A percentile compares a stretch with the other conserved stretches of the same genome.
Conservation (phyloP, 2,113 vertebrate genomes). For the Pantherophis guttatus region DNA sequence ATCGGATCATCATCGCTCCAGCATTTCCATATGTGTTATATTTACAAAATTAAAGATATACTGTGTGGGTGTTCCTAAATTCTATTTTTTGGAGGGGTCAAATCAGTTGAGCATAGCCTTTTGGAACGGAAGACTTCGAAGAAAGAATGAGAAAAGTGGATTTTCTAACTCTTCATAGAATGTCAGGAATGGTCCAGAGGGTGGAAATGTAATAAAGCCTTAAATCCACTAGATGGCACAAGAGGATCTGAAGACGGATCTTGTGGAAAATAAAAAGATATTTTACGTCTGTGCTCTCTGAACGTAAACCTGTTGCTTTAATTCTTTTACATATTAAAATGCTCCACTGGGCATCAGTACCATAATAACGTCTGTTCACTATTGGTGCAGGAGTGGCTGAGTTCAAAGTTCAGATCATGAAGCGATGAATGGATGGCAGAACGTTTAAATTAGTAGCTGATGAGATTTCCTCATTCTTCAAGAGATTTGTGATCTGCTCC, state of each 20-base stretch:
- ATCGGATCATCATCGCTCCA: neutral
- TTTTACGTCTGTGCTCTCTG: neutral
- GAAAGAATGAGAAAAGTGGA: neutral
- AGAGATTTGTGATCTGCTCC: neutral
- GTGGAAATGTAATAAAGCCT: neutral
- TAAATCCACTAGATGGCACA: neutral
- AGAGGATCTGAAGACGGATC: neutral
- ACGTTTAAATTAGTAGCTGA: neutral
- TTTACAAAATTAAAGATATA: neutral
- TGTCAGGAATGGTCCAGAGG: too few species aligned
- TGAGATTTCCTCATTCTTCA: neutral
- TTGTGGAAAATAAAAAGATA: neutral
- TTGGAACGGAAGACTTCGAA: neutral
- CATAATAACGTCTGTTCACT: neutral
- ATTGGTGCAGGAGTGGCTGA: neutral
- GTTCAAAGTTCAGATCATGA: neutral
- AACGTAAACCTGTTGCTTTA: neutral
- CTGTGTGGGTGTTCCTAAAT: neutral
- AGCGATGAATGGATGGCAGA: neutral
- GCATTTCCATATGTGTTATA: neutral
- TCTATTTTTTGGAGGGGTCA: neutral
- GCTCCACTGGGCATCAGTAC: neutral
- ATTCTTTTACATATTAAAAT: neutral
- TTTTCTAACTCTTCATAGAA: neutral
- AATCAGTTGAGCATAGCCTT: neutral